Conservation (phyloP, 2,113 vertebrate genomes). For the Pseudolaguvia tuberculata region DNA sequence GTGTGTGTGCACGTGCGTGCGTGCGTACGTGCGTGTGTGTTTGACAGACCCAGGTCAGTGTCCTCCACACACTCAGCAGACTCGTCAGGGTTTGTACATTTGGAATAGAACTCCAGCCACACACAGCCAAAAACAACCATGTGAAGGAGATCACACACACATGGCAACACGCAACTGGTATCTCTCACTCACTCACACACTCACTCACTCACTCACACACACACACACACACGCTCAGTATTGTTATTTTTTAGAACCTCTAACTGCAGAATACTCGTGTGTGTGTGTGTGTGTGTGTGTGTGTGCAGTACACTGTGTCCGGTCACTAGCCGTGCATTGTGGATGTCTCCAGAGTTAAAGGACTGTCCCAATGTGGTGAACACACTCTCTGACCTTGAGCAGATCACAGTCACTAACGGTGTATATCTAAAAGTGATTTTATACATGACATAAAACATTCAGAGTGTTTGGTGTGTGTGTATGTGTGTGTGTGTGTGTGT, state of each 20-base stretch:
- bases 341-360: conserved; percentile 67
- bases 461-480: not conserved
- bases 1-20: not conserved
- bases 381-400: conserved; percentile 65
- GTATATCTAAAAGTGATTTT: not conserved
- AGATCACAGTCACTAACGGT: conserved; percentile 38
- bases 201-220: not conserved
- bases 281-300: conserved; percentile 7
- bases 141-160: conserved; percentile 62
- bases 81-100: conserved; percentile 69
- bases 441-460: too few species aligned
- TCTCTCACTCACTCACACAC: not conserved
- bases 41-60: conserved; percentile 67
- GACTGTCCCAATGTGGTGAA: conserved; percentile 67
- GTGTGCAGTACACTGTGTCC: conserved; percentile 55
- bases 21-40: not conserved
- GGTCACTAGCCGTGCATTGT: conserved; percentile 54
- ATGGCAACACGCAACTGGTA: conserved; percentile 73
- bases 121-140: conserved; percentile 50
- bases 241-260: too few species aligned
- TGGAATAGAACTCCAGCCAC: conserved; percentile 70
- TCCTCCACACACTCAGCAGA: conserved; percentile 51
- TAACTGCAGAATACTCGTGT: not conserved
- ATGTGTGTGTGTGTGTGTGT: not conserved
- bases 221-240: not conserved